phyloP scores from a whole-genome alignment of 2,888 invertebrate species.

The Leptopilina drosophilae region DNA sequence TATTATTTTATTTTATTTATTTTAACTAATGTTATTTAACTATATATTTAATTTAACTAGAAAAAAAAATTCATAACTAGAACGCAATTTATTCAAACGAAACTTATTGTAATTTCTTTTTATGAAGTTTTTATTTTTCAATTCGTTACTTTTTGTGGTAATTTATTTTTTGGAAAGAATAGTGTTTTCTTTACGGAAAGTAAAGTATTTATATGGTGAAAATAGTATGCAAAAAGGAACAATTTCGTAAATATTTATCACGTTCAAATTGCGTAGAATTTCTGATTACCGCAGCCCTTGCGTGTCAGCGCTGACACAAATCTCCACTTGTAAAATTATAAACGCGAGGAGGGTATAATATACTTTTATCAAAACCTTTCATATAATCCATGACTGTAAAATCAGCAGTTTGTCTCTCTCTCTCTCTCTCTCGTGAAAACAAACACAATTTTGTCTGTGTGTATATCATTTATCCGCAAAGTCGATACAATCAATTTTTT shows the following conservation, averaged over 20 bases:
- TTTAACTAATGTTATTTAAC: no score
- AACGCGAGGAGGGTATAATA: neutral
- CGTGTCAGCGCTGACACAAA: constrained; percentile 16
- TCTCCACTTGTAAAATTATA: constrained; percentile 23
- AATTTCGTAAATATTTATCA: neutral
- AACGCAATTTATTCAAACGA: no score
- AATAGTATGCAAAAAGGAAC: neutral
- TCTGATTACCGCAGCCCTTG: neutral
- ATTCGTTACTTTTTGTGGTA: no score
- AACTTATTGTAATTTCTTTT: no score
- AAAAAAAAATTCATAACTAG: no score
- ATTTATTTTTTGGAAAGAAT: no score
- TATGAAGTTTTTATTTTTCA: no score
- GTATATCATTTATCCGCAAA: neutral
- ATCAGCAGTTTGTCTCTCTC: constrained; percentile 3
- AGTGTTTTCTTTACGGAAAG: neutral
- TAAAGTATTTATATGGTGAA: no score
- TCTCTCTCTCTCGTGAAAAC: constrained; percentile 3
- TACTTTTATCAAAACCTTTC: constrained; percentile 2
- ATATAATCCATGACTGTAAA: constrained; percentile 19
- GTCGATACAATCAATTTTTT: constrained; percentile 31
- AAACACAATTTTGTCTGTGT: neutral
- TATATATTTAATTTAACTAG: no score
- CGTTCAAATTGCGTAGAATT: neutral
- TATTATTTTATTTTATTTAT: no score